Evolutionary conservation across 2,888 invertebrate genomes (phyloP), one percentile per base, ranked within the genome.

Genomic region (Protonemura montana): DNA sequence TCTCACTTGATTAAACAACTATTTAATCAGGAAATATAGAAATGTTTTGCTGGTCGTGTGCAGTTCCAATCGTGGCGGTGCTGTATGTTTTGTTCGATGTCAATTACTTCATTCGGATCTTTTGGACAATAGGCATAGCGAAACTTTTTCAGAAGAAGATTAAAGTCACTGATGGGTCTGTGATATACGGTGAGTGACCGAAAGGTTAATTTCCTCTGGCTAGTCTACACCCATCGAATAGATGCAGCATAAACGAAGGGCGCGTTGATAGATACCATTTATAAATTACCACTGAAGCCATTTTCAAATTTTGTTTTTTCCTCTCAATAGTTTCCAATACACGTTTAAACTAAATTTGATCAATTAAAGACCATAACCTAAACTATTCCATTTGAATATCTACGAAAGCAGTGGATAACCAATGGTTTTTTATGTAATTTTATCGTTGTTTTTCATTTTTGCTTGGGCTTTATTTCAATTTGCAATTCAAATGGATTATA

Each of bases 31-130:
- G 7, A 1, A 59, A 10, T 21, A 59, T 10, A 3, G 35, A 6
- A 6, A 35, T 59, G 59, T 21, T 59, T 13, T 59, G 59, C 59
- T 84, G 84, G 10, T 84, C 59, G 84, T 76, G 84, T 76, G 29
- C 76, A 0, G 29, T 27, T n/a, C 59, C 83, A 25, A 82, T 86
- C 35, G 26, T 86, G 16, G 82, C 89, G 1, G 90, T 96, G 42
- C 91, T 95, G 42, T 96, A 96, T 90, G 91, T 95, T 26, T 93
- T 95, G 86, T 95, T 95, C 92, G 97, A 97, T 91, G 95, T 96
- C 0, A 95, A 96, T 90, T 97, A 97, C 89, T 97, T 96, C 89
- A 90, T 96, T 30, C 93, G 96, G 88, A 93, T 95, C 86, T 91
- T 93, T n/a, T 94, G 95, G 88, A 95, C 95, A 0, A 93, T 96